Percentiles rank a stretch among this genome's conserved stretches.
Evolutionary conservation across 2,113 vertebrate species (phyloP).

Genomic region (Plecturocebus donacophilus): DNA sequence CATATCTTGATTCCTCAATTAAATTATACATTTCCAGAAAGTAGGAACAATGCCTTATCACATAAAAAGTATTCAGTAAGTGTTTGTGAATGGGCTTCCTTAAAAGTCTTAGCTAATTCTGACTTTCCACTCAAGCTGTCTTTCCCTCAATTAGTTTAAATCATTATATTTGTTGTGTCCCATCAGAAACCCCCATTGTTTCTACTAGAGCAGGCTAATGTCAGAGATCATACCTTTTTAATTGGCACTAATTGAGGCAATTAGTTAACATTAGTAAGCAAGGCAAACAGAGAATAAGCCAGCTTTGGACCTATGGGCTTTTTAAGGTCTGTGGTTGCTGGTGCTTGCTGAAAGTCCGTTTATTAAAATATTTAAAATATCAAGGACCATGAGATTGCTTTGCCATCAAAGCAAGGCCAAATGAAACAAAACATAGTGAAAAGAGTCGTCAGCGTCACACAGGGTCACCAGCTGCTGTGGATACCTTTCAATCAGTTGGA

Average conservation of each 20-base stretch:
- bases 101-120: constrained; percentile 16
- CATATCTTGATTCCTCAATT: not conserved
- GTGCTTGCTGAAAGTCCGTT: constrained; percentile 18
- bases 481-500: constrained; percentile 58
- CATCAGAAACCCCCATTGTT: not conserved
- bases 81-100: constrained; percentile 19
- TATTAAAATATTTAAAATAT: constrained; percentile 62
- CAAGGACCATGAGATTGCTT: not conserved
- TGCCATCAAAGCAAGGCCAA: constrained; percentile 52
- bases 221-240: constrained; percentile 45
- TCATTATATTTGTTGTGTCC: constrained; percentile 12
- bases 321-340: not conserved
- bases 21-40: not conserved
- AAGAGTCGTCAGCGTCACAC: constrained; percentile 48
- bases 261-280: not conserved
- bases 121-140: not conserved
- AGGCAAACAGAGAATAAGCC: not conserved
- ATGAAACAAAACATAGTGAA: constrained; percentile 34
- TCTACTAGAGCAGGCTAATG: not conserved
- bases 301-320: not conserved
- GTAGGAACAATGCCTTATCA: not conserved
- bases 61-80: not conserved
- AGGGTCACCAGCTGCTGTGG: not conserved
- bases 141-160: constrained; percentile 2
- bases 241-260: constrained; percentile 45